phyloP scores from a whole-genome alignment of 2,113 vertebrate genomes.

The Turdus rufiventris region DNA sequence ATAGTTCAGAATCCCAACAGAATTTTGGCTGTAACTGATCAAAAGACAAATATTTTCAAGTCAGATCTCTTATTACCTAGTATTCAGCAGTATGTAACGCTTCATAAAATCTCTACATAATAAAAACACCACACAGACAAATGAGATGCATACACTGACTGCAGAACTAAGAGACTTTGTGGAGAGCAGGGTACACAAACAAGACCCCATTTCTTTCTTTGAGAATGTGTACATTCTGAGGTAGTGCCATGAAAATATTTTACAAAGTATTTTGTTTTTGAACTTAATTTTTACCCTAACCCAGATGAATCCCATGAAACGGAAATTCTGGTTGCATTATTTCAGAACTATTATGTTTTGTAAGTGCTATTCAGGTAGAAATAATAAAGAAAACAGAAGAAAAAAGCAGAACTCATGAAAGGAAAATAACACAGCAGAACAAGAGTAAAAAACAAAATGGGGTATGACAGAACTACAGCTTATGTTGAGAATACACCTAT shows the following conservation, averaged over 20 bases:
- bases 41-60: slow-evolving; percentile 56
- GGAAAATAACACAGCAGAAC: not conserved
- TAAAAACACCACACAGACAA: not conserved
- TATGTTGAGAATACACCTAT: not conserved
- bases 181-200: accelerated
- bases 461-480: not conserved
- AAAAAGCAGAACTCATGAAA: not conserved
- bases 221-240: not conserved
- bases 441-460: not conserved
- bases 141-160: not conserved
- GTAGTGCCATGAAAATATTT: not conserved
- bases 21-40: slow-evolving; percentile 56
- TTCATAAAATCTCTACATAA: not conserved
- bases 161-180: not conserved
- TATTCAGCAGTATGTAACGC: not conserved
- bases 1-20: slow-evolving; percentile 69
- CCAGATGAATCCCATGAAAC: not conserved
- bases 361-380: not conserved
- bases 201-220: not conserved
- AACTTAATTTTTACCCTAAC: not conserved
- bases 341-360: not conserved
- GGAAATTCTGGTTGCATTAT: not conserved
- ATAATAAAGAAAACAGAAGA: not conserved
- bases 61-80: slow-evolving; percentile 1
- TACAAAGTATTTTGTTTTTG: not conserved